Evolutionary conservation across 2,113 vertebrate species (phyloP), one percentile per base, ranked within the genome.

Genomic region (Otolemur garnettii): DNA sequence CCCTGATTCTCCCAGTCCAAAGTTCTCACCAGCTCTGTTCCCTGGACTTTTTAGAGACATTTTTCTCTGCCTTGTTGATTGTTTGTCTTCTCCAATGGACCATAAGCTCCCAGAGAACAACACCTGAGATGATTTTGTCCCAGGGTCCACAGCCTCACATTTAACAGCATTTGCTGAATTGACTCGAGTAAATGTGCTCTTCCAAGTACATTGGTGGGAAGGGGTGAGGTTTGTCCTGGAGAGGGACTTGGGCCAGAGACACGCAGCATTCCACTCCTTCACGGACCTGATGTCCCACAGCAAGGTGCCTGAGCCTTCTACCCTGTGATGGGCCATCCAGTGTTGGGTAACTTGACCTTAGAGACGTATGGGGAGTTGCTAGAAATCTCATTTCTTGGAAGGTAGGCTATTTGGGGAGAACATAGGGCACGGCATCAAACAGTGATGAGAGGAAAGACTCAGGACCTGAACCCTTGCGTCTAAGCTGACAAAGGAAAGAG

Each of bases 331-430:
- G 18, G n/a, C 84, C 78, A 42, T 50, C 6, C 9, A 18, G n/a
- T 64, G 15, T n/a, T 75, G 14, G 30, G 53, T 33, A 69, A 11
- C 64, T 90, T 87, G 10, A 77, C 71, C 96, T 92, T 90, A 42
- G 21, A 87, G 64, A 77, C 42, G n/a, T 64, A 35, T 5, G 24
- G 4, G 18, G 64, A 95, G 79, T 75, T 33, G 28, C 24, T 30
- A 17, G 55, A 72, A 90, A 6, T 77, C 81, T 92, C 8, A n/a
- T 90, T 91, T 95, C 77, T 81, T 17, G 84, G 22, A 72, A 92
- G 1, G 60, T 66, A 71, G 69, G 35, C 45, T 82, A 17, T 60
- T 35, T 92, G 13, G 81, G n/a, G 64, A 95, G n/a, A 87, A 45
- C 14, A 79, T 45, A 85, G 53, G 38, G 2, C 11, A 38, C 5